Evolutionary conservation across 2,888 invertebrate species (phyloP).

Genomic region (Tachina lurida): DNA sequence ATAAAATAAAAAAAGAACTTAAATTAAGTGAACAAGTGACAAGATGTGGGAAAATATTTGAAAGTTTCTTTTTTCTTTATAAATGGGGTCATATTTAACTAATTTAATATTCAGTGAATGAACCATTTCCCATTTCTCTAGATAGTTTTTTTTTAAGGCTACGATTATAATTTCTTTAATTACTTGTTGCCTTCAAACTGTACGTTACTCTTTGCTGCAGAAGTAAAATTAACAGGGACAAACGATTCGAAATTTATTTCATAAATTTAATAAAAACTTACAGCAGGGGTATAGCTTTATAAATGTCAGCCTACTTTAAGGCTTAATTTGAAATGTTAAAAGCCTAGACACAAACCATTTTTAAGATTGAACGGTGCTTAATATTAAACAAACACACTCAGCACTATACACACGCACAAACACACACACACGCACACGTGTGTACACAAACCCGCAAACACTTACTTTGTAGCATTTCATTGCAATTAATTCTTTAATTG

Average conservation of each 20-base stretch:
- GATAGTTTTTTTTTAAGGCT: too few species aligned
- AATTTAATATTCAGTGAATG: too few species aligned
- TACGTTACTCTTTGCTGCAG: too few species aligned
- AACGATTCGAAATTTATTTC: background rate
- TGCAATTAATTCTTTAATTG: conserved; percentile 67
- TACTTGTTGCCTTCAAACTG: too few species aligned
- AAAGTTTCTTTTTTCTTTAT: background rate
- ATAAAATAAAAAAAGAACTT: conserved; percentile 22
- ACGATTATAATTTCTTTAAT: too few species aligned
- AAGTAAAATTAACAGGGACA: too few species aligned
- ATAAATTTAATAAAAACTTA: background rate
- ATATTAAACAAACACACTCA: background rate
- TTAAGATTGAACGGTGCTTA: background rate
- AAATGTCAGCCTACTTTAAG: background rate
- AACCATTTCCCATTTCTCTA: too few species aligned
- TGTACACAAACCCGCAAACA: background rate
- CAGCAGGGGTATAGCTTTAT: background rate
- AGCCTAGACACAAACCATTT: background rate
- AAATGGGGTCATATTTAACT: too few species aligned
- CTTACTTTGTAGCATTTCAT: background rate
- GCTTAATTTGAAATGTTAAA: background rate
- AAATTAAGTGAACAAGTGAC: background rate
- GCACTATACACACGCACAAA: background rate
- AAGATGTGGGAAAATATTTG: background rate
- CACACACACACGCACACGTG: background rate